Evolutionary conservation across 2,113 vertebrate genomes (phyloP).

Genomic region (Trinectes maculatus): DNA sequence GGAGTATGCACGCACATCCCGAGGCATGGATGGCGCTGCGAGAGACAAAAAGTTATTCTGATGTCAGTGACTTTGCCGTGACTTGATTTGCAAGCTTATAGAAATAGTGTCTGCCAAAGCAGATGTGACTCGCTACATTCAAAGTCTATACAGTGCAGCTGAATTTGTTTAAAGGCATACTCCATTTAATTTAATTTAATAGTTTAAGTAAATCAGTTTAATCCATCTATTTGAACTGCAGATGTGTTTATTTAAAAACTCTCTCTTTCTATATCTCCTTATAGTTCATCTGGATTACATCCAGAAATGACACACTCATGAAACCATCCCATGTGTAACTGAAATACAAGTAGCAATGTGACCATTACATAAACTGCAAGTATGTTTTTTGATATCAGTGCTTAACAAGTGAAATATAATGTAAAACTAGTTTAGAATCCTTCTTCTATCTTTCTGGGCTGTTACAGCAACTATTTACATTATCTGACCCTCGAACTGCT

Average conservation of each 20-base stretch:
- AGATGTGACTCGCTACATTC: slow-evolving; percentile 56
- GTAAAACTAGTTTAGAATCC: background rate
- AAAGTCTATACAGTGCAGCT: slow-evolving; percentile 49
- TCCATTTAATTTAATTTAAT: slow-evolving; percentile 42
- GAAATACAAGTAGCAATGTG: slow-evolving; percentile 2
- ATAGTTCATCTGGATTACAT: slow-evolving; percentile 10
- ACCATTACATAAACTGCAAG: background rate
- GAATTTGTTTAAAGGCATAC: slow-evolving; percentile 51
- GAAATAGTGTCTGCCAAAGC: slow-evolving; percentile 27
- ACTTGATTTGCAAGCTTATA: slow-evolving; percentile 3
- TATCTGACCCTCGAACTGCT: background rate
- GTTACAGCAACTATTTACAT: too few species aligned
- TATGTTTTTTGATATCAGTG: background rate
- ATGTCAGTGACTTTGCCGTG: slow-evolving; percentile 8
- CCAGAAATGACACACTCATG: slow-evolving; percentile 17
- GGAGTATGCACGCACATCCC: slow-evolving; percentile 91
- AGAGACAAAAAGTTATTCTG: slow-evolving; percentile 7
- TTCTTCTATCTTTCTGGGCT: background rate
- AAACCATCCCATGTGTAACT: background rate
- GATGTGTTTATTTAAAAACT: slow-evolving; percentile 59
- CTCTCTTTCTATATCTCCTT: slow-evolving; percentile 26
- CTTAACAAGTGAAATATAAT: background rate
- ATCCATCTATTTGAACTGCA: slow-evolving; percentile 42
- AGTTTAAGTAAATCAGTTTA: slow-evolving; percentile 41
- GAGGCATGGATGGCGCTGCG: slow-evolving; percentile 92